Evolutionary conservation across 2,888 invertebrate species (phyloP).

Genomic region (Drosophila lacicola): DNA sequence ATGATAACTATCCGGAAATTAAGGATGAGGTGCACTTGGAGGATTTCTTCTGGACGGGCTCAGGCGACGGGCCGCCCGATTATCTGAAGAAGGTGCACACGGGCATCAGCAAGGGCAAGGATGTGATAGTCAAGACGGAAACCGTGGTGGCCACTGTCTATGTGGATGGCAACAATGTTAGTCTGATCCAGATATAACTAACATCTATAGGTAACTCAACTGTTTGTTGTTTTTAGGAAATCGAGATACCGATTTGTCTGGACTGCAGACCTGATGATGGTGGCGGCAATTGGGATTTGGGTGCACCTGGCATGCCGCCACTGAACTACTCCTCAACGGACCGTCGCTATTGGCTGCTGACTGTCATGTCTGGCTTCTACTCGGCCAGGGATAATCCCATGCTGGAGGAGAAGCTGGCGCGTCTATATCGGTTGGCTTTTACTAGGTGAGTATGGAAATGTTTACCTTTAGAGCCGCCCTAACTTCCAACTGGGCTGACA

Average conservation of each 20-base stretch:
- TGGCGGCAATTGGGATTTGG: conserved; percentile 78
- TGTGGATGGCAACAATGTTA: conserved; percentile 86
- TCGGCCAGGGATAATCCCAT: conserved; percentile 87
- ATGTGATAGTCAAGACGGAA: conserved; percentile 88
- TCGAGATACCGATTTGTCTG: conserved; percentile 84
- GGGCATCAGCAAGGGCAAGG: conserved; percentile 86
- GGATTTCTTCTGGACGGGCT: conserved; percentile 96
- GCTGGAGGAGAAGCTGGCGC: conserved; percentile 90
- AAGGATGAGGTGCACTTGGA: conserved; percentile 87
- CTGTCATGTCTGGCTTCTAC: conserved; percentile 88
- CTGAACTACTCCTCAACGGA: conserved; percentile 86
- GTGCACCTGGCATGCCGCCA: conserved; percentile 75
- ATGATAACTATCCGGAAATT: conserved; percentile 80
- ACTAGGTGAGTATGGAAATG: conserved; percentile 87
- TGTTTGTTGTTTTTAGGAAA: conserved; percentile 67
- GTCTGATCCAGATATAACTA: conserved; percentile 1
- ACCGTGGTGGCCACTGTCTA: conserved; percentile 90
- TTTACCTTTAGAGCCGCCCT: not conserved
- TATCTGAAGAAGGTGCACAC: conserved; percentile 85
- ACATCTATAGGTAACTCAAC: not conserved
- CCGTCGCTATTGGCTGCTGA: conserved; percentile 92
- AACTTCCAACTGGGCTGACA: conserved; percentile 24
- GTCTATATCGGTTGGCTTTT: conserved; percentile 92
- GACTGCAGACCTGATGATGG: conserved; percentile 82
- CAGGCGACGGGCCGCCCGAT: conserved; percentile 91